These are phyloP conservation scores for Trissonchulus latispiculum DNA, from an alignment of 2,888 invertebrate genomes.

Conservation along the genomic window DNA sequence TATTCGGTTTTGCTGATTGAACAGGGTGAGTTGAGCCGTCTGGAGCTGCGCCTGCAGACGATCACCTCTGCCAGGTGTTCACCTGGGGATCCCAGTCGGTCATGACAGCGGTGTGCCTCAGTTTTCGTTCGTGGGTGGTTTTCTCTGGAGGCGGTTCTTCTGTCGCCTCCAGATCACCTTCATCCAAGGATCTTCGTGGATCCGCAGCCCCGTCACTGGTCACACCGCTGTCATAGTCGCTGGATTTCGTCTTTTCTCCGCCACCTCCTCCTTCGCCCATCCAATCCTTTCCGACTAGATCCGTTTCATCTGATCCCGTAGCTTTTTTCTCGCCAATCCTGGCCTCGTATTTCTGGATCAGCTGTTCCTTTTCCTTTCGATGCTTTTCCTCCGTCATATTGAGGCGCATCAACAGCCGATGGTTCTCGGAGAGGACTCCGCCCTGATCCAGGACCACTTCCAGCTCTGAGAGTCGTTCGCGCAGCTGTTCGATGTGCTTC, in stretches of 20 bases:
- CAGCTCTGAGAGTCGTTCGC: conserved; percentile 39
- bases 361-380: background rate
- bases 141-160: no score
- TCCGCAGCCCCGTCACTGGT: background rate
- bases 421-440: background rate
- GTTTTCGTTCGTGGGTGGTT: no score
- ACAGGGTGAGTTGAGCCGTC: background rate
- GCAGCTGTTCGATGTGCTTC: conserved; percentile 35
- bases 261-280: background rate
- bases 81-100: no score
- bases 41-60: background rate
- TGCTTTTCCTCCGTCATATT: background rate
- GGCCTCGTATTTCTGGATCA: background rate
- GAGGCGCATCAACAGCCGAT: background rate
- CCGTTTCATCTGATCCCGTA: background rate
- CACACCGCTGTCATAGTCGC: background rate
- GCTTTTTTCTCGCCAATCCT: background rate
- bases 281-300: background rate
- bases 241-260: background rate
- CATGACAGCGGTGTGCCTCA: no score
- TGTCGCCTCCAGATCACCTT: no score
- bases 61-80: no score
- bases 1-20: background rate
- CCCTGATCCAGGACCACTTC: conserved; percentile 26
- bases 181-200: background rate